Conservation (phyloP, 1,140 invertebrate species). For the Belonocnema kinseyi region DNA sequence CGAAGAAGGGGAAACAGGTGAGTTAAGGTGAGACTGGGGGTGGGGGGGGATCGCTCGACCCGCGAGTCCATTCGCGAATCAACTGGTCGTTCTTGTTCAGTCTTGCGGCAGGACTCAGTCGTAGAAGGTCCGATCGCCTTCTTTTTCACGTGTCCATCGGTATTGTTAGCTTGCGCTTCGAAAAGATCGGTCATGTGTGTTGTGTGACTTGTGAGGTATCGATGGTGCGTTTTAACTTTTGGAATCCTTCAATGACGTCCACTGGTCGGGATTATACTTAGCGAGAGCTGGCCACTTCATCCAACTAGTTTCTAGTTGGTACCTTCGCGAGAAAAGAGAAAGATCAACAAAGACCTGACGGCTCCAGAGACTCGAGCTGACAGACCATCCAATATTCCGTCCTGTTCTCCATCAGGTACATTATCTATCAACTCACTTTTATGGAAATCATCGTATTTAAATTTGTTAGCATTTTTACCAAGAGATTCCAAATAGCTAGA, state of each 20-base stretch:
- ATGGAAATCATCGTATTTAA: background rate
- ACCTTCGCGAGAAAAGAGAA: slow-evolving; percentile 5
- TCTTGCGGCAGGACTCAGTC: slow-evolving; percentile 65
- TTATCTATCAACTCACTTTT: background rate
- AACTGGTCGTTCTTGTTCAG: slow-evolving; percentile 55
- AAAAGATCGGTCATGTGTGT: slow-evolving; percentile 14
- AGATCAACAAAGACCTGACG: slow-evolving; percentile 15
- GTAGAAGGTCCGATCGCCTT: slow-evolving; percentile 44
- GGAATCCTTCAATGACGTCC: slow-evolving; percentile 33
- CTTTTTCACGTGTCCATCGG: slow-evolving; percentile 3
- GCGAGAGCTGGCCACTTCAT: slow-evolving; percentile 9
- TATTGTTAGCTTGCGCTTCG: slow-evolving; percentile 23
- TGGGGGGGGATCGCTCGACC: background rate
- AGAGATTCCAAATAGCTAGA: no score
- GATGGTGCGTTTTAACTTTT: slow-evolving; percentile 39
- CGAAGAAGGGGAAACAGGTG: background rate
- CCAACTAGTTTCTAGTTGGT: slow-evolving; percentile 16
- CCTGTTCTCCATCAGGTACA: slow-evolving; percentile 15
- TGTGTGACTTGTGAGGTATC: slow-evolving; percentile 38
- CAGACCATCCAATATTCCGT: background rate
- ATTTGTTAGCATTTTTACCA: background rate
- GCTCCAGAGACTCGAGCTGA: slow-evolving; percentile 20
- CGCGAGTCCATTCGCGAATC: slow-evolving; percentile 43
- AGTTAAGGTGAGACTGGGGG: background rate
- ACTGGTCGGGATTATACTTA: slow-evolving; percentile 47